phyloP scores from a whole-genome alignment of 1,140 invertebrate species.

The Melipona quadrifasciata region DNA sequence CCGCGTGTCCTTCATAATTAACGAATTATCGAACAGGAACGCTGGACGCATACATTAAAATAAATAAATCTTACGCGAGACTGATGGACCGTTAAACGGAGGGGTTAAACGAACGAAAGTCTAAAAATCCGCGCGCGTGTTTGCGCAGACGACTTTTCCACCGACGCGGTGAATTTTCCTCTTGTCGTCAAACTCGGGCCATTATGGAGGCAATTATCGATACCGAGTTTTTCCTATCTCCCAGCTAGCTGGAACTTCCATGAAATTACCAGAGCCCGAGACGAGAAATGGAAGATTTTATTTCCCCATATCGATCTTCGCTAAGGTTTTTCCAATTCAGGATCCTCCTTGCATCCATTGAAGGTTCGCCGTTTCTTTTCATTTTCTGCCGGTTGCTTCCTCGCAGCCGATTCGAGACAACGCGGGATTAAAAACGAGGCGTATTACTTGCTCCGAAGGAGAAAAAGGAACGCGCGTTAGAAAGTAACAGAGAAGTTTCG shows the following conservation, averaged over 20 bases:
- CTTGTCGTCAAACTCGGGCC: conserved; percentile 22
- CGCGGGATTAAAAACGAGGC: background rate
- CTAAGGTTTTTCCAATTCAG: background rate
- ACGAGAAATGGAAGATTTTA: conserved; percentile 39
- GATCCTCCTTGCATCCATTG: background rate
- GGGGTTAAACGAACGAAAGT: background rate
- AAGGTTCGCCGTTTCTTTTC: background rate
- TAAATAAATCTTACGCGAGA: background rate
- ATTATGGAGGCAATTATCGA: conserved; percentile 50
- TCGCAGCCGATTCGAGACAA: background rate
- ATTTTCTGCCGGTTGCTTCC: background rate
- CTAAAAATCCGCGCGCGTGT: background rate
- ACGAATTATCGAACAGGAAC: background rate
- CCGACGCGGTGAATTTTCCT: background rate
- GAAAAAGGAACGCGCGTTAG: background rate
- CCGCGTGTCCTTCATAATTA: background rate
- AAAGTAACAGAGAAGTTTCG: background rate
- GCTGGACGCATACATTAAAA: background rate
- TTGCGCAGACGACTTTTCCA: background rate
- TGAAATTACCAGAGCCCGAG: conserved; percentile 35
- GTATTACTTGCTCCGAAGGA: background rate
- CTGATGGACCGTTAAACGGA: no score
- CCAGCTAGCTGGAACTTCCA: conserved; percentile 19
- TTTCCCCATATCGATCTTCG: conserved; percentile 34
- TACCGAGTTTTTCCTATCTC: conserved; percentile 37